Percentiles rank a stretch among this genome's conserved stretches.
These are phyloP conservation scores for Squalus acanthias DNA, from an alignment of 2,797 vertebrate genomes.

Conservation along the genomic window DNA sequence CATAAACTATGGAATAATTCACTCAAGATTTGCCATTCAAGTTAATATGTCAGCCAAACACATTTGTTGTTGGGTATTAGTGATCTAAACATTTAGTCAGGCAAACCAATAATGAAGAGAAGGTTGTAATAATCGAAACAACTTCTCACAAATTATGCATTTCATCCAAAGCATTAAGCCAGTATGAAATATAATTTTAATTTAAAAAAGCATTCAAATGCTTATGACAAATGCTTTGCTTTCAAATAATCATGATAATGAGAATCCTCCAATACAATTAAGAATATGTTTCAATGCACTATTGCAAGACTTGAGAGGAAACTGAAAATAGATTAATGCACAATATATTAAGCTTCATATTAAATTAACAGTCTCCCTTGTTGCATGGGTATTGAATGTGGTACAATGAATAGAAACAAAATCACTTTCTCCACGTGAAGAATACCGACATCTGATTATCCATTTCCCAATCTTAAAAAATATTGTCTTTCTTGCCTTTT, in stretches of 20 bases:
- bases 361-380: not conserved
- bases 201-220: not conserved
- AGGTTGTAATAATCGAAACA: not conserved
- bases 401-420: not conserved
- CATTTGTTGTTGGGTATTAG: not conserved
- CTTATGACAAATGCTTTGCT: not conserved
- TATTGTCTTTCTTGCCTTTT: not conserved
- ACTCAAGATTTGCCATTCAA: not conserved
- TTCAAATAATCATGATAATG: constrained; percentile 1
- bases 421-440: not conserved
- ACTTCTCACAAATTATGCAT: not conserved
- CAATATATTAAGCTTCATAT: not conserved
- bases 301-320: not conserved
- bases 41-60: not conserved
- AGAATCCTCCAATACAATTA: not conserved
- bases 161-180: not conserved
- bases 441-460: not conserved
- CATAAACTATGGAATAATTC: not conserved
- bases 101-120: not conserved
- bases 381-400: not conserved
- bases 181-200: not conserved
- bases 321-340: not conserved
- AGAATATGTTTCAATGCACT: not conserved
- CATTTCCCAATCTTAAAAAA: not conserved
- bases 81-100: not conserved